A percentile compares a stretch with the other conserved stretches of the same genome.
Conservation (phyloP, 2,797 vertebrate genomes). For the Sebastes iracundus region DNA sequence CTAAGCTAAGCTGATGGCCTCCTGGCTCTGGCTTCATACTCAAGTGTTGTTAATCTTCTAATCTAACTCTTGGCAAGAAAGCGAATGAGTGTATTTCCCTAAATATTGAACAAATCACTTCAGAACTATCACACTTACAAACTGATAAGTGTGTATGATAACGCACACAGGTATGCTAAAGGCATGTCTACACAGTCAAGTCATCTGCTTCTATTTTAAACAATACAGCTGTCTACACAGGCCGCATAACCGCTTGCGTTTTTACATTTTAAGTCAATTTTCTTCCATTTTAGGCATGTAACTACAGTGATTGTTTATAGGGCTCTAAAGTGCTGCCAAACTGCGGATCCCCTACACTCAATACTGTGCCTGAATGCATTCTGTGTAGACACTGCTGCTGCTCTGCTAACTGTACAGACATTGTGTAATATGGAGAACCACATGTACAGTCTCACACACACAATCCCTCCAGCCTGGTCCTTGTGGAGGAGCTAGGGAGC, state of each 20-base stretch:
- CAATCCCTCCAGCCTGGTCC: slow-evolving; percentile 7
- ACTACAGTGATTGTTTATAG: neutral
- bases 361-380: neutral
- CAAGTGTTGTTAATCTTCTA: neutral
- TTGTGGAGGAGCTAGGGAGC: slow-evolving; percentile 8
- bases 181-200: no score
- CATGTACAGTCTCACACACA: neutral
- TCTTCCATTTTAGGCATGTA: neutral
- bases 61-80: no score
- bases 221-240: slow-evolving; percentile 3
- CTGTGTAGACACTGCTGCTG: neutral
- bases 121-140: neutral
- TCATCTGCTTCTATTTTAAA: neutral
- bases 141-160: neutral
- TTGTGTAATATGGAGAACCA: neutral
- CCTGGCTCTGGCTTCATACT: neutral
- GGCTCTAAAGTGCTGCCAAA: neutral
- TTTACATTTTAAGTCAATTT: neutral
- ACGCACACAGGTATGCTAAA: no score
- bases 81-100: neutral
- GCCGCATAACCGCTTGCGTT: neutral
- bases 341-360: neutral
- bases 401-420: neutral
- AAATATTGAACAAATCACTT: neutral
- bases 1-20: neutral